Conservation (phyloP, 2,888 invertebrate genomes). For the Lasioglossum malachurum region DNA sequence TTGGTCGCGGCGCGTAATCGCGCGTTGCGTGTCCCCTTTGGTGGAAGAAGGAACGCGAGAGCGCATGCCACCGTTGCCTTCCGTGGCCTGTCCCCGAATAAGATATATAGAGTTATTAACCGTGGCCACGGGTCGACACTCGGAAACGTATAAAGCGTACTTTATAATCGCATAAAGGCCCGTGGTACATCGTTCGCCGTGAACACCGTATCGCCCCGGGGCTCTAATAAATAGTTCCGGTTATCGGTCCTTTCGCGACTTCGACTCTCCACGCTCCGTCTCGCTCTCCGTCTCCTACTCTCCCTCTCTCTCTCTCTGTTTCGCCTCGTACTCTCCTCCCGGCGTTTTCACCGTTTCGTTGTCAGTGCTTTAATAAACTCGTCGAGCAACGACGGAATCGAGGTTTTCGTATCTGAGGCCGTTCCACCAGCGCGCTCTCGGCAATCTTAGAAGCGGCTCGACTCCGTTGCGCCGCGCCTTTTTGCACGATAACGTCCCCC, state of each 20-base stretch:
- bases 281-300: neutral
- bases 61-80: conserved; percentile 26
- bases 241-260: conserved; percentile 75
- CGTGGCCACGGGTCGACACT: conserved; percentile 37
- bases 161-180: conserved; percentile 60
- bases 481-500: conserved; percentile 34
- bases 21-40: conserved; percentile 48
- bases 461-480: neutral
- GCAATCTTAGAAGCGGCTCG: conserved; percentile 42
- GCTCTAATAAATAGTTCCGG: conserved; percentile 79
- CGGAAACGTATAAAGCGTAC: conserved; percentile 55
- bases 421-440: conserved; percentile 14
- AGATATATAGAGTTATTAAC: conserved; percentile 63
- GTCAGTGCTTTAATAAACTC: conserved; percentile 48
- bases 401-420: conserved; percentile 40
- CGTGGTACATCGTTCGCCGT: conserved; percentile 58
- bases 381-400: conserved; percentile 36
- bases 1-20: conserved; percentile 54
- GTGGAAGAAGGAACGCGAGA: conserved; percentile 44
- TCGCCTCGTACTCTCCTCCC: neutral
- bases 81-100: conserved; percentile 32
- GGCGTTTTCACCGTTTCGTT: conserved; percentile 4
- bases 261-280: neutral
- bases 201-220: conserved; percentile 69
- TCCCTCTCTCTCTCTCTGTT: neutral